Percentiles rank a stretch among this genome's conserved stretches.
These are phyloP conservation scores for Phylloscopus collybita DNA, from an alignment of 2,797 vertebrate genomes.

Conservation along the genomic window DNA sequence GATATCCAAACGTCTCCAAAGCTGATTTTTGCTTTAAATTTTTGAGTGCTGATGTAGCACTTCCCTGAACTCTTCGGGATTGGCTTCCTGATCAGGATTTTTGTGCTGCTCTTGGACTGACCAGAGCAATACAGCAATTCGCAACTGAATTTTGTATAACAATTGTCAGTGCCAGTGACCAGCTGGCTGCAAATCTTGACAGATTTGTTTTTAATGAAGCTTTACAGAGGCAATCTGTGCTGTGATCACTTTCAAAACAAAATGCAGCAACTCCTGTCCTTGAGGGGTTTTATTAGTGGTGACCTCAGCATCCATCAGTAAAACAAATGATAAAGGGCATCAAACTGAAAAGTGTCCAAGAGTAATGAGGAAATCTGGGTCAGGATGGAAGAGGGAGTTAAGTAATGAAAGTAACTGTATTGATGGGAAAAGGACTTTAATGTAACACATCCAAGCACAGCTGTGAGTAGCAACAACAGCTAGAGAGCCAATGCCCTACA, in stretches of 20 bases:
- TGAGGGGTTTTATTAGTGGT: slow-evolving; percentile 14
- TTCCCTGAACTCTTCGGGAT: neutral
- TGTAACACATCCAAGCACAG: neutral
- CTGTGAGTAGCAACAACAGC: neutral
- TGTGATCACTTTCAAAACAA: slow-evolving; percentile 24
- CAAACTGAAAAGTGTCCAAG: neutral
- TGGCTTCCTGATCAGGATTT: neutral
- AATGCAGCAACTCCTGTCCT: neutral
- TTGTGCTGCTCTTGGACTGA: neutral
- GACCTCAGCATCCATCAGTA: neutral
- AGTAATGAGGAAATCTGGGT: neutral
- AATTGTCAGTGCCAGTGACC: neutral
- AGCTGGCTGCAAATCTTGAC: slow-evolving; percentile 54
- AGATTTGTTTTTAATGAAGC: slow-evolving; percentile 65
- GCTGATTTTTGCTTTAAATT: neutral
- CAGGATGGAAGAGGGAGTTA: neutral
- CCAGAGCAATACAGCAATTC: neutral
- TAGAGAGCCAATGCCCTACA: neutral
- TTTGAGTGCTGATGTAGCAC: neutral
- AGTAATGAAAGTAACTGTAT: neutral
- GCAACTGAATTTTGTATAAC: neutral
- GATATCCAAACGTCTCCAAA: neutral
- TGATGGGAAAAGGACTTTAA: neutral
- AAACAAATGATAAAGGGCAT: slow-evolving; percentile 14
- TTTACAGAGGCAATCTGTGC: slow-evolving; percentile 50